Evolutionary conservation across 2,797 vertebrate genomes (phyloP), one percentile per base, ranked within the genome.

Genomic region (Channa striata): DNA sequence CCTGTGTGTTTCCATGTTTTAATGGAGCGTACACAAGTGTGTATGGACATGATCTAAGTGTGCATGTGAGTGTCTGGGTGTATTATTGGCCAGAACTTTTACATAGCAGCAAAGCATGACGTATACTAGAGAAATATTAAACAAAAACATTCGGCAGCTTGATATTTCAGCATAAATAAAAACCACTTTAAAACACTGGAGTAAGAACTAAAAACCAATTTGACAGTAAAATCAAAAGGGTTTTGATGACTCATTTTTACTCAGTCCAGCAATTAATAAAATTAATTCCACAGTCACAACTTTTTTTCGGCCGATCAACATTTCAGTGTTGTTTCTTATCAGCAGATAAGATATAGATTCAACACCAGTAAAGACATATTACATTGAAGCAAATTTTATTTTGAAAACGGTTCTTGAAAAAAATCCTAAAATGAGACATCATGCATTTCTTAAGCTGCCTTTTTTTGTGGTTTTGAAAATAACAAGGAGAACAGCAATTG

Each of bases 1-100:
- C 42, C 42, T 37, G 47, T 57, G 75, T 52, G 63, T 74, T 72
- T 72, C 67, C 46, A 57, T 61, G 72, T 82, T 43, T 68, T 86
- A 79, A 81, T 81, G 81, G 67, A 72, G 68, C 68, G 34, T 56
- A 52, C 37, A 56, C 30, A 20, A 51, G 57, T 49, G 60, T 62
- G 42, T 65, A 5, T 21, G 52, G 40, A 53, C 56, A 48, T 30
- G n/a, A 60, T 69, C 73, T 60, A 46, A 64, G 51, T 63, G 68
- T 44, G 57, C 23, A 33, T 23, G 44, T n/a, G 36, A 54, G 42
- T 47, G 59, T 39, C 59, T 60, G 37, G 36, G 43, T 44, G 52
- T 69, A 23, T 21, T 61, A 17, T 40, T 20, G 13, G 23, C 36
- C 23, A n/a, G 52, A 65, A 76, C 25, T 43, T 62, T 50, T 16